phyloP scores from a whole-genome alignment of 2,113 vertebrate species.

The Eulemur macaco region DNA sequence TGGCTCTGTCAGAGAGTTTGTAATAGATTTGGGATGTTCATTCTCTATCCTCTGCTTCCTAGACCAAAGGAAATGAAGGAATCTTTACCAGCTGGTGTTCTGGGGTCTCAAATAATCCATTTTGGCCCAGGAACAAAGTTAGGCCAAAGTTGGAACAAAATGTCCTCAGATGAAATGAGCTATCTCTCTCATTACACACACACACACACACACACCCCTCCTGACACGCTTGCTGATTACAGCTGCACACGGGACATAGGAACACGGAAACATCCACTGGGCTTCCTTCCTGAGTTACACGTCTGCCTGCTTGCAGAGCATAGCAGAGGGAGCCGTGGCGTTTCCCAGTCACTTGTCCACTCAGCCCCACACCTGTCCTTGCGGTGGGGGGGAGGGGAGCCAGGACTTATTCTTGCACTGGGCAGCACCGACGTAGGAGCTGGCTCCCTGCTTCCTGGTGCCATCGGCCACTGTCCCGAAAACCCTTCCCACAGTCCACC shows the following conservation, averaged over 20 bases:
- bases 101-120: not conserved
- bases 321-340: accelerated
- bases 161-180: slow-evolving; percentile 58
- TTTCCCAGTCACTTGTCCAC: no score
- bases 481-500: no score
- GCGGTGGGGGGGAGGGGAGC: not conserved
- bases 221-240: slow-evolving; percentile 66
- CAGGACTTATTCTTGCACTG: not conserved
- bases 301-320: not conserved
- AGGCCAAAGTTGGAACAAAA: slow-evolving; percentile 65
- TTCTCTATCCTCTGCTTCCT: no score
- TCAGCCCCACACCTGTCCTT: not conserved
- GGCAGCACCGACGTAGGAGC: not conserved
- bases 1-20: no score
- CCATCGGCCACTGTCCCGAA: not conserved
- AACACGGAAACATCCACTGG: slow-evolving; percentile 52
- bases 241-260: slow-evolving; percentile 63
- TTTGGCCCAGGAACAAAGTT: slow-evolving; percentile 61
- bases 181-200: not conserved
- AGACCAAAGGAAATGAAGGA: not conserved
- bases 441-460: not conserved
- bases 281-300: slow-evolving; percentile 76
- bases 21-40: no score
- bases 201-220: not conserved
- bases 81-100: not conserved